Conservation (phyloP, 1,140 invertebrate genomes). For the Dreissena polymorpha region DNA sequence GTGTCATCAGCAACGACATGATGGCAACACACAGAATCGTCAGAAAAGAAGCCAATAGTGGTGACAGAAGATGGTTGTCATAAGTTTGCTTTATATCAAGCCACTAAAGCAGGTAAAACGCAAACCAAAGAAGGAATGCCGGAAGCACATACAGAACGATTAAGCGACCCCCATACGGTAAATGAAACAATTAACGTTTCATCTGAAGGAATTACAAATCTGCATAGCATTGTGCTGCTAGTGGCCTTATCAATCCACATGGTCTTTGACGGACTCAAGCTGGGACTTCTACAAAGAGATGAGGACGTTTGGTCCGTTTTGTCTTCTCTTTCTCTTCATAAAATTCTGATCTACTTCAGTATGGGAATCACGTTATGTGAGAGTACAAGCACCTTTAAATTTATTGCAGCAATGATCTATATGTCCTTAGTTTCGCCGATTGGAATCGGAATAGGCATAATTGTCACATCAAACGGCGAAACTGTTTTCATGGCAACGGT, state of each 20-base stretch:
- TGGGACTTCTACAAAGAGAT: slow-evolving; percentile 73
- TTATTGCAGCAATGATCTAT: slow-evolving; percentile 65
- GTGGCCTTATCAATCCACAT: slow-evolving; percentile 71
- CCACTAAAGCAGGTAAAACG: background rate
- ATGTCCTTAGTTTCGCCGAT: slow-evolving; percentile 86
- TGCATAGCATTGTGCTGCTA: slow-evolving; percentile 69
- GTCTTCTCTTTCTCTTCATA: slow-evolving; percentile 84
- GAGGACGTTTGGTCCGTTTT: slow-evolving; percentile 86
- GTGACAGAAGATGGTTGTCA: background rate
- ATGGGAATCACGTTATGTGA: slow-evolving; percentile 82
- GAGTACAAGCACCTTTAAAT: slow-evolving; percentile 14
- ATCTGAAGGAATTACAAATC: slow-evolving; percentile 33
- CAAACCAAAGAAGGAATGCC: background rate
- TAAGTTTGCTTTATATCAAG: background rate
- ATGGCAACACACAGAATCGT: background rate
- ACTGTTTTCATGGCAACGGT: slow-evolving; percentile 66
- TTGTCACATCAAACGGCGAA: slow-evolving; percentile 74
- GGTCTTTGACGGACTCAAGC: slow-evolving; percentile 71
- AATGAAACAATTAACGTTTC: background rate
- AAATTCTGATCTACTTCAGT: slow-evolving; percentile 90
- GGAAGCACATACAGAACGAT: background rate
- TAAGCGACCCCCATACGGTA: background rate
- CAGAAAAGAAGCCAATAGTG: background rate
- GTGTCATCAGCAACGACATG: slow-evolving; percentile 16
- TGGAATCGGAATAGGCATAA: slow-evolving; percentile 82